Conservation (phyloP, 2,797 vertebrate genomes). For the Pangasius krempfi region DNA sequence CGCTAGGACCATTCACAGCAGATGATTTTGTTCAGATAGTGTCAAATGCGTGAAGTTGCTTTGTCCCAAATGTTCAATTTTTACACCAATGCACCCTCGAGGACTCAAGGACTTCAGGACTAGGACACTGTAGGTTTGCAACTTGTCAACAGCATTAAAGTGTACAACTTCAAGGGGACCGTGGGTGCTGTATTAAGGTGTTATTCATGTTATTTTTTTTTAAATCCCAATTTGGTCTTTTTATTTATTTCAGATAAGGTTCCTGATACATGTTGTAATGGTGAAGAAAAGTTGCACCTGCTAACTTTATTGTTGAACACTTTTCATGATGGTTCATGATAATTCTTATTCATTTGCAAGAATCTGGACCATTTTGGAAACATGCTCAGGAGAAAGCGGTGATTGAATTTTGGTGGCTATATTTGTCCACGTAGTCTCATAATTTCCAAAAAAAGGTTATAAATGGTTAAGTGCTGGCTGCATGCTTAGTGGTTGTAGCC, state of each 20-base stretch:
- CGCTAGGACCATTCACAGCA: neutral
- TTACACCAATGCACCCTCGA: neutral
- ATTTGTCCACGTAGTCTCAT: neutral
- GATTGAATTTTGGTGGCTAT: neutral
- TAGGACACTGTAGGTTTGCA: neutral
- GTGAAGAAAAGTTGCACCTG: neutral
- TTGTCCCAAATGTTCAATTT: neutral
- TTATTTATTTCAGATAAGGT: neutral
- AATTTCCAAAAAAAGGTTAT: neutral
- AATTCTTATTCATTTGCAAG: neutral
- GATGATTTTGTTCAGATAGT: neutral
- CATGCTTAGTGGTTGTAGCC: neutral
- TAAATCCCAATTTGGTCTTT: neutral
- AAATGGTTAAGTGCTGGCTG: neutral
- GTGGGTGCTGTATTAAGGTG: neutral
- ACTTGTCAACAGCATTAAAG: slow-evolving; percentile 6
- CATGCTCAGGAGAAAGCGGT: neutral
- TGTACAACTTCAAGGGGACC: neutral
- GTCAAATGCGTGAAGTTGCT: neutral
- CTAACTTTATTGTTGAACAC: neutral
- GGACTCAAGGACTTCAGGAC: neutral
- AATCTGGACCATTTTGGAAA: neutral
- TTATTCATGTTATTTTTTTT: neutral
- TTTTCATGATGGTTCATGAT: neutral
- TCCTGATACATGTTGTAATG: neutral